Evolutionary conservation across 2,797 vertebrate species (phyloP).

Genomic region (Monodelphis domestica): DNA sequence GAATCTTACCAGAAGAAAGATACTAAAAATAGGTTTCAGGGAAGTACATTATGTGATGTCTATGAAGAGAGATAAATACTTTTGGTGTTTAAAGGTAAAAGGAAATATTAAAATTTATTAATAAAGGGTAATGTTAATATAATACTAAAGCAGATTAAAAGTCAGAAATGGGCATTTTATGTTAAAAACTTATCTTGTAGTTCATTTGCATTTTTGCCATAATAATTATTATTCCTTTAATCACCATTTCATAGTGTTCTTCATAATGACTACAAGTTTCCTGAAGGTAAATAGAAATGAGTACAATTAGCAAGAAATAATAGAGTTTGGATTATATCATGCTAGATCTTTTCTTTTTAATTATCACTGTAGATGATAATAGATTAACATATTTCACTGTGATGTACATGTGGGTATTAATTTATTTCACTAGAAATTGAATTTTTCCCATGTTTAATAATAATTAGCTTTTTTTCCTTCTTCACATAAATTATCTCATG

Average conservation of each 20-base stretch:
- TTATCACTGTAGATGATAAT: slow-evolving; percentile 17
- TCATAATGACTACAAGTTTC: slow-evolving; percentile 66
- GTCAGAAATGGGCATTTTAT: slow-evolving; percentile 62
- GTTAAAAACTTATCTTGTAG: slow-evolving; percentile 62
- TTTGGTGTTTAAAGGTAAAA: slow-evolving; percentile 52
- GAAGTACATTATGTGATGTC: not conserved
- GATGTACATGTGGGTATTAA: slow-evolving; percentile 2
- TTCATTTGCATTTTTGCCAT: slow-evolving; percentile 55
- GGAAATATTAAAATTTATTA: slow-evolving; percentile 63
- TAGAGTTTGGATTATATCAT: slow-evolving; percentile 35
- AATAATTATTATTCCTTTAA: slow-evolving; percentile 70
- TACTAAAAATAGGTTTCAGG: not conserved
- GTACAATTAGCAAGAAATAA: slow-evolving; percentile 66
- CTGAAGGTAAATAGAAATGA: slow-evolving; percentile 57
- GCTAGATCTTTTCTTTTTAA: slow-evolving; percentile 45
- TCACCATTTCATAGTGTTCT: slow-evolving; percentile 58
- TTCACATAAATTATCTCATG: not conserved
- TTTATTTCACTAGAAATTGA: slow-evolving; percentile 36
- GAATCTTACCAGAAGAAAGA: slow-evolving; percentile 14
- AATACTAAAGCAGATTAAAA: slow-evolving; percentile 56
- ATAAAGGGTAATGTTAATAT: slow-evolving; percentile 49
- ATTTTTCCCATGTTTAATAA: not conserved
- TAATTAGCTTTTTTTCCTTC: not conserved
- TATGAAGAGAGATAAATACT: slow-evolving; percentile 14
- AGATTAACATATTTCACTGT: slow-evolving; percentile 36